phyloP scores from a whole-genome alignment of 2,888 invertebrate species.

The Caenorhabditis wallacei region DNA sequence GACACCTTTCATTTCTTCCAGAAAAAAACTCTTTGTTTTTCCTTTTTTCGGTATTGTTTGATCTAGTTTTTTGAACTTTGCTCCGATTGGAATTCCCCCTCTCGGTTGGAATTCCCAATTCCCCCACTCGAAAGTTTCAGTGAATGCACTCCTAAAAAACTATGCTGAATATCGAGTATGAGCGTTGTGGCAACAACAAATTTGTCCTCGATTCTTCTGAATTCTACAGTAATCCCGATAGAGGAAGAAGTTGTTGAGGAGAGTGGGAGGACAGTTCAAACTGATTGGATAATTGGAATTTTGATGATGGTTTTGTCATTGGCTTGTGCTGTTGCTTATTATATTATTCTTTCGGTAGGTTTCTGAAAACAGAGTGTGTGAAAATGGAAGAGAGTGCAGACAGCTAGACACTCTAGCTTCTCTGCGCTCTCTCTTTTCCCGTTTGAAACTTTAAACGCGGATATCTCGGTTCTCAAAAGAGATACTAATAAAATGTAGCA shows the following conservation, averaged over 20 bases:
- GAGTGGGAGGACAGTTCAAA: slow-evolving; percentile 51
- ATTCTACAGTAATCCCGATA: slow-evolving; percentile 7
- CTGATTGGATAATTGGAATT: slow-evolving; percentile 73
- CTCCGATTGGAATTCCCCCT: too few species aligned
- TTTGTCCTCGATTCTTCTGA: slow-evolving; percentile 4
- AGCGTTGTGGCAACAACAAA: not conserved
- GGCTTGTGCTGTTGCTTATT: slow-evolving; percentile 69
- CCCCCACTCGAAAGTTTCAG: slow-evolving; percentile 16
- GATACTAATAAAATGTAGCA: too few species aligned
- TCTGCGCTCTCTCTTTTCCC: too few species aligned
- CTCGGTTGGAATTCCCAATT: too few species aligned
- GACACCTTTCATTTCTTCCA: too few species aligned
- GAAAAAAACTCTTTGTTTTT: too few species aligned
- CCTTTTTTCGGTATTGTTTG: too few species aligned
- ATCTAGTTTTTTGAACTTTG: too few species aligned
- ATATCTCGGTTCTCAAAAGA: too few species aligned
- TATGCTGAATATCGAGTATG: slow-evolving; percentile 2
- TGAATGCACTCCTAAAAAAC: slow-evolving; percentile 25
- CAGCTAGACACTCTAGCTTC: too few species aligned
- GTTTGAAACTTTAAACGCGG: too few species aligned
- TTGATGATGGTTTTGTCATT: slow-evolving; percentile 67
- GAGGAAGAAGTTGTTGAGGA: slow-evolving; percentile 32
- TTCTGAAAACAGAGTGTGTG: not conserved
- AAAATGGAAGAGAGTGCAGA: too few species aligned
- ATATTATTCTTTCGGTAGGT: slow-evolving; percentile 64